phyloP scores from a whole-genome alignment of 2,797 vertebrate species.

The Triplophysa bombifrons region DNA sequence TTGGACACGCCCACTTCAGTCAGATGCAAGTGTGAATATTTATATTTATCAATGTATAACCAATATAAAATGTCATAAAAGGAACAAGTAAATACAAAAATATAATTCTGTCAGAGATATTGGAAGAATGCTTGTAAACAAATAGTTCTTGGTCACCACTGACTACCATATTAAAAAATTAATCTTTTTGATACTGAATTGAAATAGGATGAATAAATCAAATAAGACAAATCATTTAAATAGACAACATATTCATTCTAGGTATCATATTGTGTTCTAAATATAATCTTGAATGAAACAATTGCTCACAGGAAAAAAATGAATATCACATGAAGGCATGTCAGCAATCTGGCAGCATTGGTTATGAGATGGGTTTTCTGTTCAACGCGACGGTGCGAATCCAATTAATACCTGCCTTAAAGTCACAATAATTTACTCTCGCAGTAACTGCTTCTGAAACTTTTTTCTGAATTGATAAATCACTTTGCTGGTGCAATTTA shows the following conservation, averaged over 20 bases:
- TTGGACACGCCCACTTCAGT: too few species aligned
- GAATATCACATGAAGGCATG: neutral
- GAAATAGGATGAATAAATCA: neutral
- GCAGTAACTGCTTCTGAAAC: neutral
- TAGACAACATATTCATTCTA: neutral
- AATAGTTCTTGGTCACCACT: too few species aligned
- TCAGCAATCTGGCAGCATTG: neutral
- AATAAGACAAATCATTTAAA: neutral
- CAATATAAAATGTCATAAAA: too few species aligned
- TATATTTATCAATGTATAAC: neutral
- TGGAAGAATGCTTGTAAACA: too few species aligned
- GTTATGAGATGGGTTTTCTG: neutral
- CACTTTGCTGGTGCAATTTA: neutral
- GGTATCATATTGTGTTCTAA: neutral
- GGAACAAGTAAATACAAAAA: too few species aligned
- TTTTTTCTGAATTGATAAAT: conserved; percentile 1
- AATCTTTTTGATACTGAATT: neutral
- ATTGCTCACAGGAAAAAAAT: neutral
- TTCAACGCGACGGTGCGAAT: neutral
- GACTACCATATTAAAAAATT: too few species aligned
- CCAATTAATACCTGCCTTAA: neutral
- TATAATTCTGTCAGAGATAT: too few species aligned
- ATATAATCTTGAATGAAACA: neutral
- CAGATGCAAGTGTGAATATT: neutral
- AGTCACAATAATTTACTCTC: neutral